These are phyloP conservation scores for Prionchulus punctatus DNA, from an alignment of 2,888 invertebrate species.

Conservation along the genomic window DNA sequence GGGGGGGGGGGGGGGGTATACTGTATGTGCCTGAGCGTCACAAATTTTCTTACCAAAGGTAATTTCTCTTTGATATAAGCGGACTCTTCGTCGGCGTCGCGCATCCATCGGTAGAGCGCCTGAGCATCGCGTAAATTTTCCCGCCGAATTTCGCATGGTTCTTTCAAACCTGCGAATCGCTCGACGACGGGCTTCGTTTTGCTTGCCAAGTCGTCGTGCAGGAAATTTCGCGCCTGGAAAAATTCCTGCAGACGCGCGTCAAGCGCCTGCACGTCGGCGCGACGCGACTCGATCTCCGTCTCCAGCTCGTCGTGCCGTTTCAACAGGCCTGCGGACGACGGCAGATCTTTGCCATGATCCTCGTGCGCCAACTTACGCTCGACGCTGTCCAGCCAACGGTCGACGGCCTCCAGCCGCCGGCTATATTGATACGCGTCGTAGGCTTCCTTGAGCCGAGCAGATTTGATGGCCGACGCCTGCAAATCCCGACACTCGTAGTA, in stretches of 20 bases:
- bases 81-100: constrained; percentile 80
- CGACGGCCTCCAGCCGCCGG: constrained; percentile 75
- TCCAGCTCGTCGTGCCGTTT: constrained; percentile 40
- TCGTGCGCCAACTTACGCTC: constrained; percentile 57
- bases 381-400: constrained; percentile 76
- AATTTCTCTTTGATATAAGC: constrained; percentile 82
- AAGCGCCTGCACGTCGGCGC: background rate
- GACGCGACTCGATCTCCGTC: constrained; percentile 21
- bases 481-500: too few relatives aligned
- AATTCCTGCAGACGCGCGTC: constrained; percentile 38
- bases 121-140: constrained; percentile 82
- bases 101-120: constrained; percentile 66
- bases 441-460: constrained; percentile 64
- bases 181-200: constrained; percentile 52
- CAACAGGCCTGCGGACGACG: constrained; percentile 60
- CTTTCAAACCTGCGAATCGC: constrained; percentile 59
- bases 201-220: constrained; percentile 65
- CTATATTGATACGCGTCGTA: constrained; percentile 56
- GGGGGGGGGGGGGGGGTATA: too few relatives aligned
- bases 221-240: constrained; percentile 63
- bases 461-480: constrained; percentile 60
- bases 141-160: constrained; percentile 71
- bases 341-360: constrained; percentile 70
- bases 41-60: constrained; percentile 47
- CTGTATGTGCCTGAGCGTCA: too few relatives aligned